Percentiles rank a stretch among this genome's conserved stretches.
phyloP scores from a whole-genome alignment of 2,113 vertebrate genomes.

The Tragelaphus imberbis region DNA sequence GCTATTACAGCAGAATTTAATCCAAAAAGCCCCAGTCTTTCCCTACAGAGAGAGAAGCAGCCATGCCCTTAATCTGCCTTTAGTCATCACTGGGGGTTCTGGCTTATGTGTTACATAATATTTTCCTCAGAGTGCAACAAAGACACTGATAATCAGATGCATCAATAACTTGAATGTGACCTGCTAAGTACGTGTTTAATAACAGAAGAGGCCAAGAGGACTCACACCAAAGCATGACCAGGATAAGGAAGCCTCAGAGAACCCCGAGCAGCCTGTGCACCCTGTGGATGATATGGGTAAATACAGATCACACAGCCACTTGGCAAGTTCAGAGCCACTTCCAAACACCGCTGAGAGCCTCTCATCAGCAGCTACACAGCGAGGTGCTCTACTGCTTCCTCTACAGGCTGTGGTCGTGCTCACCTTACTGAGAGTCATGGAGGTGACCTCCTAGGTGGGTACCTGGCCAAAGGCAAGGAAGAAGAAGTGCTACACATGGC shows the following conservation, averaged over 20 bases:
- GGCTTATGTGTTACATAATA: not conserved
- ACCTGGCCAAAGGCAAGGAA: conserved; percentile 21
- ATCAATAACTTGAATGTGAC: not conserved
- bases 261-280: not conserved
- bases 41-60: not conserved
- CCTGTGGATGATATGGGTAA: not conserved
- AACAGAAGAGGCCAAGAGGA: not conserved
- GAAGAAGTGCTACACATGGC: not conserved
- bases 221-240: not conserved
- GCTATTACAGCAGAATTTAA: not conserved
- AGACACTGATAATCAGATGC: not conserved
- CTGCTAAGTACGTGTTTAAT: not conserved
- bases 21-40: not conserved
- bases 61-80: not conserved
- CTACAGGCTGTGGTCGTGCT: not conserved
- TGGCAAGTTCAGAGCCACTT: not conserved
- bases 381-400: not conserved
- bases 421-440: not conserved
- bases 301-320: not conserved
- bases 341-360: not conserved
- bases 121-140: not conserved
- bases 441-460: not conserved
- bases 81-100: not conserved
- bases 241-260: not conserved
- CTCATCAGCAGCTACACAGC: not conserved